Evolutionary conservation across 1,140 invertebrate genomes (phyloP), one percentile per base, ranked within the genome.

Genomic region (Orius laevigatus): DNA sequence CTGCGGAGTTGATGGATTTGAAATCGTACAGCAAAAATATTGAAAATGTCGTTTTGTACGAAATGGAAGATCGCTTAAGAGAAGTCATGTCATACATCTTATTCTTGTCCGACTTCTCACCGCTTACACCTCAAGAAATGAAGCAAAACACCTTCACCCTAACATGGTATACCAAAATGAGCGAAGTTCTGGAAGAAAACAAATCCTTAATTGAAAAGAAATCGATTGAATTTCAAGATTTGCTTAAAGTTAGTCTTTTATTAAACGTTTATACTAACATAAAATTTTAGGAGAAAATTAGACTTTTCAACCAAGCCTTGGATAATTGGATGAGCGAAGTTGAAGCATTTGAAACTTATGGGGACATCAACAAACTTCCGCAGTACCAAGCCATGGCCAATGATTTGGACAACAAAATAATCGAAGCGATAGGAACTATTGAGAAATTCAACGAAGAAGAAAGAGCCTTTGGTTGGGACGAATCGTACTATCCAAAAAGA

Each of bases 371-470:
- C 12, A 79, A 91, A 42, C 70, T 96, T 36, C 70, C 78, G 19
- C 79, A 81, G 55, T 97, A 97, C 62, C 74, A 87, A 19, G 79
- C 79, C 33, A 81, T 87, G 49, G 84, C 89, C 1, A 73, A 71
- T 9, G 66, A 73, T 34, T 61, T 95, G 0, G 79, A 92, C 58
- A 70, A 76, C 51, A 81, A 72, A 61, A 66, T 79, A 8, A 61
- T 69, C 49, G 58, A 64, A 46, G 90, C 88, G 8, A 73, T 88
- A 60, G 74, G 78, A 34, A 83, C 74, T 54, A 91, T 94, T 49
- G 84, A 92, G 58, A 70, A 77, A 48, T 92, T 96, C 55, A 97
- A 97, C 62, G 78, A 79, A 59, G 92, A 97, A 62, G 93, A 97
- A 63, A 70, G 75, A 51, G 74, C 88, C 25, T 96, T 90, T 63